phyloP scores from a whole-genome alignment of 1,140 invertebrate genomes.

The Trachymyrmex septentrionalis region DNA sequence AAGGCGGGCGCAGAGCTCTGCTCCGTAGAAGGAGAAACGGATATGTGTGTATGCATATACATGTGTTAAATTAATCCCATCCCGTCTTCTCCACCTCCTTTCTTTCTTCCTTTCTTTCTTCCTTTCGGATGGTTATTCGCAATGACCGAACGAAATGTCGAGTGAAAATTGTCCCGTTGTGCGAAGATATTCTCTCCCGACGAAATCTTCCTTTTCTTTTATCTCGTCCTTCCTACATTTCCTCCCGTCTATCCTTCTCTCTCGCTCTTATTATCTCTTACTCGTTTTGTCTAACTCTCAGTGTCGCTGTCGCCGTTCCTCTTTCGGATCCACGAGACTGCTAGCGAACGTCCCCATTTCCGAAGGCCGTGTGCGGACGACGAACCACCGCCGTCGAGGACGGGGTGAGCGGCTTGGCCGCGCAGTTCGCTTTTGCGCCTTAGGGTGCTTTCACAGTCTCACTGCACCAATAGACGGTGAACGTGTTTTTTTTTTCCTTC shows the following conservation, averaged over 20 bases:
- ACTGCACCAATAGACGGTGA: not conserved
- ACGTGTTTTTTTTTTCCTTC: slow-evolving; percentile 3
- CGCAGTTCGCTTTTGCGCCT: slow-evolving; percentile 67
- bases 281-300: slow-evolving; percentile 33
- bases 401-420: slow-evolving; percentile 83
- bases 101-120: slow-evolving; percentile 28
- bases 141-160: not conserved
- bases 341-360: slow-evolving; percentile 79
- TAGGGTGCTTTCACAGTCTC: slow-evolving; percentile 69
- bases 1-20: slow-evolving; percentile 32
- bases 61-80: slow-evolving; percentile 35
- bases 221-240: slow-evolving; percentile 16
- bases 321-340: slow-evolving; percentile 66
- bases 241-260: not conserved
- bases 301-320: slow-evolving; percentile 45
- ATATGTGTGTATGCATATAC: not conserved
- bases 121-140: slow-evolving; percentile 7
- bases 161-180: slow-evolving; percentile 24
- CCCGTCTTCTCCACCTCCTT: not conserved
- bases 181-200: slow-evolving; percentile 29
- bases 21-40: slow-evolving; percentile 37
- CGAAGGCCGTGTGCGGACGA: slow-evolving; percentile 84
- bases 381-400: slow-evolving; percentile 84
- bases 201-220: slow-evolving; percentile 4
- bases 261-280: slow-evolving; percentile 25